phyloP scores from a whole-genome alignment of 2,888 invertebrate species.

The Antitype chi region DNA sequence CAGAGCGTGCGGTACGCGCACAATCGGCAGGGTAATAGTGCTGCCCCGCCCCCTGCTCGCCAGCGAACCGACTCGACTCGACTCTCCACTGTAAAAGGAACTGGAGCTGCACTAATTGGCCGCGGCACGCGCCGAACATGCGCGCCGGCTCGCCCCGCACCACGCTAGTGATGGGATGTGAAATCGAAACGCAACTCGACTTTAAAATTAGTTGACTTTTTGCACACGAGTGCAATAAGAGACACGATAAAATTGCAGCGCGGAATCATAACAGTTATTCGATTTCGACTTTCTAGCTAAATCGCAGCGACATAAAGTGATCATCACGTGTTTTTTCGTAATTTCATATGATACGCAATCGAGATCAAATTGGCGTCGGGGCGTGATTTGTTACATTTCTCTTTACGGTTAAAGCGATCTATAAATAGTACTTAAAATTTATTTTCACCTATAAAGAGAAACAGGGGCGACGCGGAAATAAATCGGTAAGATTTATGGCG shows the following conservation, averaged over 20 bases:
- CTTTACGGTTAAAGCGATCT: slow-evolving; percentile 76
- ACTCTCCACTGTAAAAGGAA: slow-evolving; percentile 87
- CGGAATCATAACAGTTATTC: slow-evolving; percentile 77
- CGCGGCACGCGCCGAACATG: slow-evolving; percentile 88
- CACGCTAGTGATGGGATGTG: slow-evolving; percentile 89
- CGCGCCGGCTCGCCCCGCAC: slow-evolving; percentile 79
- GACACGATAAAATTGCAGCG: slow-evolving; percentile 77
- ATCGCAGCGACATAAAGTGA: slow-evolving; percentile 68
- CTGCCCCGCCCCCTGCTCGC: slow-evolving; percentile 75
- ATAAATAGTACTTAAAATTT: slow-evolving; percentile 80
- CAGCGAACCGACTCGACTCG: slow-evolving; percentile 84
- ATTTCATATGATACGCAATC: slow-evolving; percentile 64
- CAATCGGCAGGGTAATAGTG: slow-evolving; percentile 78
- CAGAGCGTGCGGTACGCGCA: slow-evolving; percentile 70
- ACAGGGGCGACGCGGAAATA: slow-evolving; percentile 83
- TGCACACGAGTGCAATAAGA: slow-evolving; percentile 78
- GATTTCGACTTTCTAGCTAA: slow-evolving; percentile 80
- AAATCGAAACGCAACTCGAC: slow-evolving; percentile 85
- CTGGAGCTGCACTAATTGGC: slow-evolving; percentile 90
- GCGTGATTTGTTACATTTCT: slow-evolving; percentile 77
- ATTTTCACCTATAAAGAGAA: slow-evolving; percentile 81
- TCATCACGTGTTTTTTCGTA: slow-evolving; percentile 68
- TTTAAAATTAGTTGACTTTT: slow-evolving; percentile 85
- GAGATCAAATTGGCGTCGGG: slow-evolving; percentile 64
- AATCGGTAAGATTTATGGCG: slow-evolving; percentile 82